Evolutionary conservation across 2,113 vertebrate genomes (phyloP), one percentile per base, ranked within the genome.

Genomic region (Gobio gobio): DNA sequence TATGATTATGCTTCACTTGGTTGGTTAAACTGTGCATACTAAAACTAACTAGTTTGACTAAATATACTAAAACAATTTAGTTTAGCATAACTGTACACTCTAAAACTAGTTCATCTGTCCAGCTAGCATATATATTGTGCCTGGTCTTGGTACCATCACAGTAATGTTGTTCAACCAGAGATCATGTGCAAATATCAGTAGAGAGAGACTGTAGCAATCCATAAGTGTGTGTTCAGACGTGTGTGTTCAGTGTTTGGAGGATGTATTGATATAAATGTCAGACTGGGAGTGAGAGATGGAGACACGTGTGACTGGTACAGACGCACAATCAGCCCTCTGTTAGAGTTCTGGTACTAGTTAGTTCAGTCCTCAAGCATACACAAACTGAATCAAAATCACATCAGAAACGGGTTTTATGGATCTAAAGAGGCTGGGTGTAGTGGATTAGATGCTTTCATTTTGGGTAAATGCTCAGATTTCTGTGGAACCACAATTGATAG

Each of bases 251-350:
- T 4, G 18, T 40, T 68, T 36, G 64, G 33, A 68, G 33, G 33
- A 68, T 68, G 33, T 70, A 70, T 22, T 70, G 66, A 70, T 70
- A 43, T 70, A 36, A 43, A 36, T 22, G 36, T 70, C 36, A 22
- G 26, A 14, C 33, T 43, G 36, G 56, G 40, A 61, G 18, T 13
- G 82, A 83, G 56, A 54, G 70, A 83, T 83, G 54, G 82, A 83
- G 82, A 74, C 40, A 10, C 2, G 4, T 56, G 78, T 61, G 84
- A 75, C 68, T 86, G 84, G 78, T 86, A 75, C 79, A 77, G 73
- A 56, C 1, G 1, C 22, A 47, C 72, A 74, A 29, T 83, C 75
- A 78, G 63, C 54, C 43, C 82, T 79, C 40, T 78, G 54, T 76
- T 73, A 45, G 22, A 24, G 58, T 29, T 58, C 10, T 68, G 5